These are phyloP conservation scores for Dascyllus trimaculatus DNA, from an alignment of 2,113 vertebrate genomes.

Conservation along the genomic window DNA sequence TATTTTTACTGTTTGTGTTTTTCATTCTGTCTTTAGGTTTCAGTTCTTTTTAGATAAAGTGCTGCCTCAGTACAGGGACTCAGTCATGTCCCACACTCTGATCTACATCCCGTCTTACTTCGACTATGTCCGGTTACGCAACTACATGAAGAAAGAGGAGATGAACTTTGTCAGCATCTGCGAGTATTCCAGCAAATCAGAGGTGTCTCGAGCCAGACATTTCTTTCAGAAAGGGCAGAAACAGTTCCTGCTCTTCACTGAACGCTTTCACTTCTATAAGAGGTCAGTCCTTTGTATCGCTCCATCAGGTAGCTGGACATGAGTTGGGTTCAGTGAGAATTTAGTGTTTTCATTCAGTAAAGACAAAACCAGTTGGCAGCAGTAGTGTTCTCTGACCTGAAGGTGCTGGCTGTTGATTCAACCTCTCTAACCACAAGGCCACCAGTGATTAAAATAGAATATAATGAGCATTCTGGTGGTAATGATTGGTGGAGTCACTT, in stretches of 20 bases:
- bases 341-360: background rate
- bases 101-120: slow-evolving; percentile 96
- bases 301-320: background rate
- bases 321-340: background rate
- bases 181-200: slow-evolving; percentile 90
- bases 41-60: slow-evolving; percentile 92
- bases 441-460: background rate
- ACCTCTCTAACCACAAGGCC: background rate
- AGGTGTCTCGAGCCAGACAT: slow-evolving; percentile 89
- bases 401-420: background rate
- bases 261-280: slow-evolving; percentile 99
- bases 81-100: slow-evolving; percentile 96
- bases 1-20: slow-evolving; percentile 3
- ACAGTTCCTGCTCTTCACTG: slow-evolving; percentile 93
- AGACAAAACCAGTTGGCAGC: no score
- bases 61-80: slow-evolving; percentile 94
- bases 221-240: slow-evolving; percentile 92
- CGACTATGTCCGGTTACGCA: slow-evolving; percentile 94
- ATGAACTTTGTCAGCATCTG: slow-evolving; percentile 90
- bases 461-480: background rate
- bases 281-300: slow-evolving; percentile 82
- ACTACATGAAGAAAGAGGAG: slow-evolving; percentile 94
- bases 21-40: slow-evolving; percentile 85
- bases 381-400: no score
- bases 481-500: background rate